phyloP scores from a whole-genome alignment of 2,888 invertebrate species.

The Campoplex capitator region DNA sequence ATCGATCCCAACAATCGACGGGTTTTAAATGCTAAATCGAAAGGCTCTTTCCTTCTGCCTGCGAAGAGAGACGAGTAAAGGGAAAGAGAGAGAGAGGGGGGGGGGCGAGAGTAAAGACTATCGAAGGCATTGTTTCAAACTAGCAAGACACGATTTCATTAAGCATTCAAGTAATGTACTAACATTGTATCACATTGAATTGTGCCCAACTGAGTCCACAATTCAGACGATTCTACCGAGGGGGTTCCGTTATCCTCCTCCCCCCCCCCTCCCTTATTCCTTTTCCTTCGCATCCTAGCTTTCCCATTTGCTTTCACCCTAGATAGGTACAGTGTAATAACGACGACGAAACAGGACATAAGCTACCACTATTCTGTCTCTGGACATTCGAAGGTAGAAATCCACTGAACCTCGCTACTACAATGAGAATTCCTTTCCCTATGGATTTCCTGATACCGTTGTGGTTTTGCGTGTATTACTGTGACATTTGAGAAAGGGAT shows the following conservation, averaged over 20 bases:
- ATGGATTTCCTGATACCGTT: conserved; percentile 79
- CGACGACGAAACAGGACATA: conserved; percentile 41
- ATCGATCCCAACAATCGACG: conserved; percentile 40
- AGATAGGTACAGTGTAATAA: conserved; percentile 70
- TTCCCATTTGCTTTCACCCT: conserved; percentile 22
- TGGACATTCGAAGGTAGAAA: conserved; percentile 23
- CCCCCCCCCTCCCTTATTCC: background rate
- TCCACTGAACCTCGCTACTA: conserved; percentile 60
- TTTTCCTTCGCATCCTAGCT: conserved; percentile 3
- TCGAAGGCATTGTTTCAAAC: conserved; percentile 80
- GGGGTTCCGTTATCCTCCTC: conserved; percentile 9
- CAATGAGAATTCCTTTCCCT: conserved; percentile 80
- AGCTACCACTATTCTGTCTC: conserved; percentile 21
- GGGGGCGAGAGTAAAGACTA: background rate
- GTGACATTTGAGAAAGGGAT: conserved; percentile 72
- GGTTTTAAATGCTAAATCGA: conserved; percentile 38
- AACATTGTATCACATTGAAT: conserved; percentile 80
- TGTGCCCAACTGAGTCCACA: conserved; percentile 41
- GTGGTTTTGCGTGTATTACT: conserved; percentile 82
- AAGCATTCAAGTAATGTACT: conserved; percentile 82
- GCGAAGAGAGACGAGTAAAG: conserved; percentile 51
- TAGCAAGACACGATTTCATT: conserved; percentile 83
- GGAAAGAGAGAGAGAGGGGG: background rate
- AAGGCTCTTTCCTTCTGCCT: conserved; percentile 33
- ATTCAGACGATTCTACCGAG: conserved; percentile 7